A percentile compares a stretch with the other conserved stretches of the same genome.
These are phyloP conservation scores for Toxonevra muliebris DNA, from an alignment of 2,888 invertebrate genomes.

Conservation along the genomic window DNA sequence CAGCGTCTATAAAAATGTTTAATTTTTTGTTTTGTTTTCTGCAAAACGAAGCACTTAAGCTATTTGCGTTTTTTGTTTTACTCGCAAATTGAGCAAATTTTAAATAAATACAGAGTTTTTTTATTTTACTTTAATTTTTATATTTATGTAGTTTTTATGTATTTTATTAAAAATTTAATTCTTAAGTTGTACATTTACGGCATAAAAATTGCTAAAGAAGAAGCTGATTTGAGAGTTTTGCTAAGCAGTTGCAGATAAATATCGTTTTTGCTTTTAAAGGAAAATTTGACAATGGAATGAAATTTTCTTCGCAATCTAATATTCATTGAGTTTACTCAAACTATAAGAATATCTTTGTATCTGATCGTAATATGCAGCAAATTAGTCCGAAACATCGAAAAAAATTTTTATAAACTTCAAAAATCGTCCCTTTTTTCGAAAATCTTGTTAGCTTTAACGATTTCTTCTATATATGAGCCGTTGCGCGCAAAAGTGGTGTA, in stretches of 20 bases:
- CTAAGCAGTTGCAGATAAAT: too few relatives aligned
- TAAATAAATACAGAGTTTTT: conserved; percentile 6
- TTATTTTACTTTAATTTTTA: neutral
- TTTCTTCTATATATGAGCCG: too few relatives aligned
- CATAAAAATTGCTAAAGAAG: conserved; percentile 6
- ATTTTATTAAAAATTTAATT: conserved; percentile 1
- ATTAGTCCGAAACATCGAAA: too few relatives aligned
- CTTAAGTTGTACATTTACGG: conserved; percentile 22
- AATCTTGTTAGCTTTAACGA: too few relatives aligned
- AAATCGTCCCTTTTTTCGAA: too few relatives aligned
- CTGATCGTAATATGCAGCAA: too few relatives aligned
- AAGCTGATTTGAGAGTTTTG: neutral
- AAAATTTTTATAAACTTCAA: too few relatives aligned
- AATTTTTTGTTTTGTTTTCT: neutral
- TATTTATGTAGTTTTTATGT: neutral
- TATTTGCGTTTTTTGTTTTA: neutral
- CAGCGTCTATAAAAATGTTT: neutral
- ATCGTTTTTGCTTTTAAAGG: too few relatives aligned
- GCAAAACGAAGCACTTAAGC: conserved; percentile 6
- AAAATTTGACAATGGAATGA: neutral
- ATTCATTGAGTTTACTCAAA: neutral
- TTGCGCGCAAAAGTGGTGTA: too few relatives aligned
- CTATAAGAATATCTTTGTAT: too few relatives aligned
- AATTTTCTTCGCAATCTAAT: neutral
- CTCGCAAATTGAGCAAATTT: conserved; percentile 11